Conservation (phyloP, 2,113 vertebrate species). For the Candoia aspera region DNA sequence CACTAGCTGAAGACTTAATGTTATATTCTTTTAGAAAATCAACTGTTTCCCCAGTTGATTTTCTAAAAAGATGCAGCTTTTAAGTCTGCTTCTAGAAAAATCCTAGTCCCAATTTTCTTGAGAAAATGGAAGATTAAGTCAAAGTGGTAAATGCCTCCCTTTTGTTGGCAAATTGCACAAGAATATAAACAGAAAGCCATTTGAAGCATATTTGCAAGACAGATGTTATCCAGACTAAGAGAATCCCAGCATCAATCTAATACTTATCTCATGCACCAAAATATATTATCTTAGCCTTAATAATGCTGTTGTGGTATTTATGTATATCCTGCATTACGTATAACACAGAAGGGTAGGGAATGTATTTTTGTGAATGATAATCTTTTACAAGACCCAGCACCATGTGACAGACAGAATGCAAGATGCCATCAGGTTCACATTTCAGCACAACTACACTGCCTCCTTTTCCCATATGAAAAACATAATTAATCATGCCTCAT, state of each 20-base stretch:
- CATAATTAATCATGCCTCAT: background rate
- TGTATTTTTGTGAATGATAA: slow-evolving; percentile 45
- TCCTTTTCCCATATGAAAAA: background rate
- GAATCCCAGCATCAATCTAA: slow-evolving; percentile 66
- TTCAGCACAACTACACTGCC: background rate
- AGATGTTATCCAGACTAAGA: slow-evolving; percentile 69
- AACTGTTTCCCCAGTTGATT: slow-evolving; percentile 27
- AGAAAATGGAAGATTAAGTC: slow-evolving; percentile 59
- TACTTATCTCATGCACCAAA: slow-evolving; percentile 66
- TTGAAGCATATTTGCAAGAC: slow-evolving; percentile 70
- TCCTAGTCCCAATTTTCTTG: slow-evolving; percentile 41
- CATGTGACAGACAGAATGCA: slow-evolving; percentile 17
- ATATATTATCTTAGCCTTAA: slow-evolving; percentile 59
- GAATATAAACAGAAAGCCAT: slow-evolving; percentile 68
- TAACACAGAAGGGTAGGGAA: slow-evolving; percentile 37
- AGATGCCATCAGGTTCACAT: background rate
- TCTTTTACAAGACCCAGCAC: slow-evolving; percentile 32
- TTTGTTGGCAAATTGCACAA: slow-evolving; percentile 63
- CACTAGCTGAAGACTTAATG: slow-evolving; percentile 26
- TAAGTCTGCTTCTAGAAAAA: background rate
- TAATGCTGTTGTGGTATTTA: slow-evolving; percentile 47
- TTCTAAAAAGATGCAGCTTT: background rate
- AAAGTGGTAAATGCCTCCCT: slow-evolving; percentile 61
- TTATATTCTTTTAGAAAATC: slow-evolving; percentile 55
- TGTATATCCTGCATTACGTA: slow-evolving; percentile 35